Conservation (phyloP, 37 sponge, comb jelly and placozoan genomes). For the Halichondria panicea region DNA sequence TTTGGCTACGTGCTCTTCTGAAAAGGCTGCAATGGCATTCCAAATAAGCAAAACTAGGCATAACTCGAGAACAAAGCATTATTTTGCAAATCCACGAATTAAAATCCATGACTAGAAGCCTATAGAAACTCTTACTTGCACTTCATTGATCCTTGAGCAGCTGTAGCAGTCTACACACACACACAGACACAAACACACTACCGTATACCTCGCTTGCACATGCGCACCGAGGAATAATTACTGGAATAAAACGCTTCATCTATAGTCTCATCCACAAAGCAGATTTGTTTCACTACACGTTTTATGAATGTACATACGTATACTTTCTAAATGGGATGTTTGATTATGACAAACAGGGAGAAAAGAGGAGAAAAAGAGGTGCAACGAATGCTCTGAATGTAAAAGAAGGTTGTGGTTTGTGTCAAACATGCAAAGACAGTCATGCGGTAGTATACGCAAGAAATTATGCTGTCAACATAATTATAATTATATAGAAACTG, state of each 20-base stretch:
- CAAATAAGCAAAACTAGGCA: too few relatives aligned
- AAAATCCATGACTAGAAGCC: too few relatives aligned
- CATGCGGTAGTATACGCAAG: slow-evolving; percentile 8
- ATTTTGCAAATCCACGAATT: too few relatives aligned
- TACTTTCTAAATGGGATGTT: neutral
- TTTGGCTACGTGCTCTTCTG: too few relatives aligned
- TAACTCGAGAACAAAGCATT: too few relatives aligned
- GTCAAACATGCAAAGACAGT: slow-evolving; percentile 12
- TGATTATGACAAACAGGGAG: neutral
- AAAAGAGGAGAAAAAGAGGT: slow-evolving; percentile 8
- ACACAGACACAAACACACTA: too few relatives aligned
- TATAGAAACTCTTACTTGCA: too few relatives aligned
- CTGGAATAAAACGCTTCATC: neutral
- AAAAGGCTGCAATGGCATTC: too few relatives aligned
- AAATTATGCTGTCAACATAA: slow-evolving; percentile 6
- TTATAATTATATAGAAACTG: too few relatives aligned
- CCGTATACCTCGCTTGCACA: neutral
- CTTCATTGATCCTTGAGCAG: too few relatives aligned
- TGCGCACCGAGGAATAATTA: neutral
- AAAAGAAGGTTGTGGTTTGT: slow-evolving; percentile 8
- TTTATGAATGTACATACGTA: neutral
- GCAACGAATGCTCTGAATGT: slow-evolving; percentile 9
- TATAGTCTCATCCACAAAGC: neutral
- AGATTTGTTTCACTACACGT: neutral
- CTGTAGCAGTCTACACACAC: too few relatives aligned